Evolutionary conservation across 2,797 vertebrate genomes (phyloP).

Genomic region (Alectoris magna): DNA sequence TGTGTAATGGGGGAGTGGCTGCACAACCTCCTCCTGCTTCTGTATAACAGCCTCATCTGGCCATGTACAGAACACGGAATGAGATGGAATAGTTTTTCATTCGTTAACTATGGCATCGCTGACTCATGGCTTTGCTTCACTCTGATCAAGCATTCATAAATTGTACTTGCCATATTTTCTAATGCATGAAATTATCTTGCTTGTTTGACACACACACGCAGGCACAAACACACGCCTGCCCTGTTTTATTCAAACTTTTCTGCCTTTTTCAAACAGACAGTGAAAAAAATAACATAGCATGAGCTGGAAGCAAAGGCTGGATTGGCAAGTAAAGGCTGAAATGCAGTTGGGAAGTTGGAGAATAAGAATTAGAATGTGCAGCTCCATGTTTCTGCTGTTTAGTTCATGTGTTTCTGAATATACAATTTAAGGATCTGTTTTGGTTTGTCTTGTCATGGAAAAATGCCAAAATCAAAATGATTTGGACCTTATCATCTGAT

Average conservation of each 20-base stretch:
- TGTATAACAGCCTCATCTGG: neutral
- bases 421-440: neutral
- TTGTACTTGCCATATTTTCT: constrained; percentile 35
- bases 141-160: constrained; percentile 13
- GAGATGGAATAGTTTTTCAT: neutral
- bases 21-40: constrained; percentile 5
- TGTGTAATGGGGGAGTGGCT: constrained; percentile 19
- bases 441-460: neutral
- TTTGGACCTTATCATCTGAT: neutral
- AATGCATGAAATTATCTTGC: constrained; percentile 36
- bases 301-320: neutral
- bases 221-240: neutral
- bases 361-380: neutral
- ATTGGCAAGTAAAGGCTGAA: neutral
- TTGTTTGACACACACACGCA: constrained; percentile 9
- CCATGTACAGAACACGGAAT: neutral
- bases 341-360: neutral
- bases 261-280: neutral
- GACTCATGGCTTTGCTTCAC: constrained; percentile 64
- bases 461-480: neutral
- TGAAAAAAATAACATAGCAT: neutral
- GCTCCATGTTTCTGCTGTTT: neutral
- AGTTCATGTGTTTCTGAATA: neutral
- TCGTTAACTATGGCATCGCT: neutral
- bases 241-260: neutral